Percentiles rank a stretch among this genome's conserved stretches.
These are phyloP conservation scores for Lophochroa leadbeateri DNA, from an alignment of 2,113 vertebrate genomes.

Conservation along the genomic window DNA sequence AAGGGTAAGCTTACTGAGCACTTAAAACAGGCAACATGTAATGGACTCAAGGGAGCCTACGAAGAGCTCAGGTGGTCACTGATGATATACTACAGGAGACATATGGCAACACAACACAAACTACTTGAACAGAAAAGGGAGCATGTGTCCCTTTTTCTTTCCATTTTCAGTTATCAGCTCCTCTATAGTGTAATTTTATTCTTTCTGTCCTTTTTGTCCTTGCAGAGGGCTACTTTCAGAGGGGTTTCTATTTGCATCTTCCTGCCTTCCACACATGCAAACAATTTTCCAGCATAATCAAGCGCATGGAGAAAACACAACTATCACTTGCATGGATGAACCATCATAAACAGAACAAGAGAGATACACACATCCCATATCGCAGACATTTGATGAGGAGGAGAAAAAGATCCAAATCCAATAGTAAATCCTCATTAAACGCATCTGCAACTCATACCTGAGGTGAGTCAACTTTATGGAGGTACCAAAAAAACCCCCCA, in stretches of 20 bases:
- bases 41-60: not conserved
- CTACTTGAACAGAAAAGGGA: not conserved
- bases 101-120: not conserved
- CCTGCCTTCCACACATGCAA: not conserved
- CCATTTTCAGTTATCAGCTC: not conserved
- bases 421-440: not conserved
- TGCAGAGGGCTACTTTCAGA: not conserved
- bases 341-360: not conserved
- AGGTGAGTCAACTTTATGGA: not conserved
- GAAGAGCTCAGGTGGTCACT: not conserved
- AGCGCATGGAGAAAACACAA: not conserved
- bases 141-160: not conserved
- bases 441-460: not conserved
- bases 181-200: not conserved
- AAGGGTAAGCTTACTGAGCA: not conserved
- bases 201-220: not conserved
- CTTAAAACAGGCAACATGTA: not conserved
- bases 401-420: not conserved
- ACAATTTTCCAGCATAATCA: not conserved
- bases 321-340: not conserved
- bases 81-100: not conserved
- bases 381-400: not conserved
- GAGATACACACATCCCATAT: not conserved
- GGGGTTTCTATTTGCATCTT: not conserved
- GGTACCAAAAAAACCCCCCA: not conserved